These are phyloP conservation scores for Hermaeophaga mercurialis DNA, from an alignment of 2,888 invertebrate genomes.

Conservation along the genomic window DNA sequence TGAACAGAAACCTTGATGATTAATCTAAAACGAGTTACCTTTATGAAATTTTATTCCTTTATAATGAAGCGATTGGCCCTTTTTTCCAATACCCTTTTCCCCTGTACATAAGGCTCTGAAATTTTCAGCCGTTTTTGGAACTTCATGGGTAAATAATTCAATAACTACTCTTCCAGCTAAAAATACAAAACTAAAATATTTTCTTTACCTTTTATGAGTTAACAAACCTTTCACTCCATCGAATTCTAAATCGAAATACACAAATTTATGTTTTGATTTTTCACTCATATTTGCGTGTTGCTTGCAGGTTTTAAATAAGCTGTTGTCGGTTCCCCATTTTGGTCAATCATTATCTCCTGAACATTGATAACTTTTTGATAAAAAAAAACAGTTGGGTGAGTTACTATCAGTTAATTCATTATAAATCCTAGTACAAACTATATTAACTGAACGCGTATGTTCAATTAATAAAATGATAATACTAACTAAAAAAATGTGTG, in stretches of 20 bases:
- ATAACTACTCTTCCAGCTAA: constrained; percentile 83
- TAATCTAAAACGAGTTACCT: constrained; percentile 56
- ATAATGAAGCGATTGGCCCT: constrained; percentile 79
- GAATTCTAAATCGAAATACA: constrained; percentile 74
- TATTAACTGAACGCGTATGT: too few relatives aligned
- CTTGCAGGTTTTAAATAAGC: neutral
- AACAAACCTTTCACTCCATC: constrained; percentile 68
- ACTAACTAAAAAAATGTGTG: too few relatives aligned
- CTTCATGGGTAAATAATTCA: constrained; percentile 81
- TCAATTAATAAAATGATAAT: too few relatives aligned
- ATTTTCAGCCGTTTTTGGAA: constrained; percentile 89
- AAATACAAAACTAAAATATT: constrained; percentile 5
- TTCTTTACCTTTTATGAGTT: constrained; percentile 11
- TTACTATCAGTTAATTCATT: too few relatives aligned
- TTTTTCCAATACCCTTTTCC: constrained; percentile 75
- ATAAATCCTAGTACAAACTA: too few relatives aligned
- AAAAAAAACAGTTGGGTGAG: too few relatives aligned
- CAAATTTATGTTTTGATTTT: constrained; percentile 45
- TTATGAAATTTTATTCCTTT: constrained; percentile 83
- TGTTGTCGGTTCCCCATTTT: too few relatives aligned
- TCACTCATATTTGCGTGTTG: constrained; percentile 1
- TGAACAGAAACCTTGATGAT: neutral
- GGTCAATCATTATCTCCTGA: too few relatives aligned
- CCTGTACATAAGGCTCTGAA: constrained; percentile 92
- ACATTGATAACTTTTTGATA: too few relatives aligned